Evolutionary conservation across 2,113 vertebrate species (phyloP).

Genomic region (Zosterops borbonicus): DNA sequence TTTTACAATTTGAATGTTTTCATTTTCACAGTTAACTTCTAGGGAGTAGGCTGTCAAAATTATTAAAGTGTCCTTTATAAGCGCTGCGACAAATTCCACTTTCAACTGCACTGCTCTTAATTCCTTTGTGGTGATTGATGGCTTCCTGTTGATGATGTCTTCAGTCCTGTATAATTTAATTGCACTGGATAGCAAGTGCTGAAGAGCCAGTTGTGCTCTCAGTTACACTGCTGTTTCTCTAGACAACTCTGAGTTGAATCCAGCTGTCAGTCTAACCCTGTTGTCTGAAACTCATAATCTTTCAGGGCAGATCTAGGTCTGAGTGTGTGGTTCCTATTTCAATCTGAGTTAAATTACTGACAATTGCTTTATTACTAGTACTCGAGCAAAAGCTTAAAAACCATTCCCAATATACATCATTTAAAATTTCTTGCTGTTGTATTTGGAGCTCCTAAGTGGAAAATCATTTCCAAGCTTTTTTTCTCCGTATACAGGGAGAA

Average conservation of each 20-base stretch:
- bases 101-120: neutral
- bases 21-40: conserved; percentile 22
- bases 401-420: neutral
- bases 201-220: neutral
- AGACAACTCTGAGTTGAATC: neutral
- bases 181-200: neutral
- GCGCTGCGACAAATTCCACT: neutral
- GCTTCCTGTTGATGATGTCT: conserved; percentile 5
- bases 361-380: neutral
- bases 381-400: neutral
- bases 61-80: conserved; percentile 18
- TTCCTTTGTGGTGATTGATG: neutral
- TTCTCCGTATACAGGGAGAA: neutral
- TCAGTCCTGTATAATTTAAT: neutral
- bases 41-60: neutral
- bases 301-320: neutral
- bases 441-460: neutral
- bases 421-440: neutral
- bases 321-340: neutral
- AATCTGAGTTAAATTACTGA: neutral
- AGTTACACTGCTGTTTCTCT: neutral
- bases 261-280: neutral
- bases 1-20: conserved; percentile 24
- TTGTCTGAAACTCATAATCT: neutral
- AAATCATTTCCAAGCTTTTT: neutral